Evolutionary conservation across 2,888 invertebrate genomes (phyloP), one percentile per base, ranked within the genome.

Genomic region (Philhelius pedissequus): DNA sequence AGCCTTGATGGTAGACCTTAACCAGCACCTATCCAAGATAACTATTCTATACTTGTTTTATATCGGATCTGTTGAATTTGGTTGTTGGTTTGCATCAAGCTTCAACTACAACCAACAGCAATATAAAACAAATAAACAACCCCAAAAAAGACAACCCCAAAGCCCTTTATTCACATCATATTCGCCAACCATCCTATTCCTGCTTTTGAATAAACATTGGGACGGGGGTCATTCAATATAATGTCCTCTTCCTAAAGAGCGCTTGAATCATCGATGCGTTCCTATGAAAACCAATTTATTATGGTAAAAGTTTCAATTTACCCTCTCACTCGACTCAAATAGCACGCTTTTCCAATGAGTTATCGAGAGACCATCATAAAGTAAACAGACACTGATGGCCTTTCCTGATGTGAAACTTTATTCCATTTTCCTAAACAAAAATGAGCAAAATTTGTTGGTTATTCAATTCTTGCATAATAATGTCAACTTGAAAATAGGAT

Each of bases 211-310:
- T 20, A 45, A 43, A 45, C 40, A 62, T 40, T 32, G 6, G 15
- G 18, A 3, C 5, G 54, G 30, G 43, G 18, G 18, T 13, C 20
- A 25, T 52, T 15, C 5, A 58, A 60, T 54, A 52, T 38, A 74
- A 60, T 9, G 48, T 30, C 30, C 48, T 43, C 32, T 69, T 69
- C 32, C 27, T 3, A 27, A 52, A 71, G 78, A 48, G 64, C 71
- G 50, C 64, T 56, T 83, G 82, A 83, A 62, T 83, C 82, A 83
- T 83, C 82, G 78, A 78, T 56, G 78, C 69, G 68, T 78, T 62
- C 66, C 54, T 52, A 64, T 78, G 35, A 62, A 78, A 83, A 69
- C 48, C 62, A 74, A 74, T 78, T 78, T 74, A 74, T 78, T 56
- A 52, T 54, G 71, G 11, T 73, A 77, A 58, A 71, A 66, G 32